Evolutionary conservation across 1,140 invertebrate genomes (phyloP), one percentile per base, ranked within the genome.

Genomic region (Nebria ingens): DNA sequence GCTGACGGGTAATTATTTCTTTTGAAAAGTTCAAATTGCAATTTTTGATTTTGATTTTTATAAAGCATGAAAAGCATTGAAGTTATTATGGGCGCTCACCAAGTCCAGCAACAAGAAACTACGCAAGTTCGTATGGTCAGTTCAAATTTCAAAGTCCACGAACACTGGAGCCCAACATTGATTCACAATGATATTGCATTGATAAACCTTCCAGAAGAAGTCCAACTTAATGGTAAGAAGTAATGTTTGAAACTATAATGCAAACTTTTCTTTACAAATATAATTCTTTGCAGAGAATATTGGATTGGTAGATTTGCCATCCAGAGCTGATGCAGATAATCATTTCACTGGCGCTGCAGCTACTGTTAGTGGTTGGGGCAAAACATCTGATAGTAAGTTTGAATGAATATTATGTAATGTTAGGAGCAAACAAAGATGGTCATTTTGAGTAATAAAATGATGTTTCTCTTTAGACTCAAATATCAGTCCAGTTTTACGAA

Each of bases 161-260:
- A 69, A 51, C 66, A 67, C 12, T 77, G 69, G 67, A 69, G 74
- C 67, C 62, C 68, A 1, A 59, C 56, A 12, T 59, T 59, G 0
- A 58, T 75, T 9, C 69, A 71, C 54, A 75, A 76, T 61, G 79
- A 80, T 59, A 72, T 81, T 34, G 75, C 76, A 19, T 55, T 79
- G 19, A 64, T 79, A n/a, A 66, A 65, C 17, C 62, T 80, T 11
- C 71, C 73, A 6, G 59, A 64, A 52, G 64, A 72, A 2, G 71
- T 78, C 11, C 64, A 64, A 17, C 73, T 74, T 21, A 71, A 69
- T 34, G 68, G 72, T 74, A 59, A 65, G 57, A n/a, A n/a, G n/a
- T n/a, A n/a, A n/a, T n/a, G n/a, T n/a, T n/a, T n/a, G n/a, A n/a
- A n/a, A n/a, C n/a, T 50, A 50, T 23, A 21, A 4, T 2, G 42